These are phyloP conservation scores for Macrophya annulata DNA, from an alignment of 2,888 invertebrate species.

Conservation along the genomic window DNA sequence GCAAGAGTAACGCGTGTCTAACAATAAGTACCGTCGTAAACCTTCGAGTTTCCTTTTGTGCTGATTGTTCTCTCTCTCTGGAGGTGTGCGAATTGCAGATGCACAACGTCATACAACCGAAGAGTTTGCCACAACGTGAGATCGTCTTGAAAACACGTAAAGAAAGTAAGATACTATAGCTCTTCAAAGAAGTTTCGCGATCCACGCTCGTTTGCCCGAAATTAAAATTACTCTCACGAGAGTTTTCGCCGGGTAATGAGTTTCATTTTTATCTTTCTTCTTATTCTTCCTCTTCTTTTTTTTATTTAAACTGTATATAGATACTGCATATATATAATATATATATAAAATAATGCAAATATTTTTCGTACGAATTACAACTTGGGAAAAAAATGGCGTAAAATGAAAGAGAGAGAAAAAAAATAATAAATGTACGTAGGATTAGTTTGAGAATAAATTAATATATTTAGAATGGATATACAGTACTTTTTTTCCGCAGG, in stretches of 20 bases:
- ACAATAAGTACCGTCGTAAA: constrained; percentile 32
- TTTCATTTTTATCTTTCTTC: neutral
- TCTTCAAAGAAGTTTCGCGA: neutral
- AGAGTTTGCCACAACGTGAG: neutral
- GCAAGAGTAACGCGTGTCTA: constrained; percentile 30
- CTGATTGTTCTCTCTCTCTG: constrained; percentile 19
- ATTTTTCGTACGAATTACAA: neutral
- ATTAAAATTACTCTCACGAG: constrained; percentile 35
- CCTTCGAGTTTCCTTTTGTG: neutral
- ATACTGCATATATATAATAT: neutral
- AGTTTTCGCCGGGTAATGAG: constrained; percentile 23
- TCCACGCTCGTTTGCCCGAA: neutral
- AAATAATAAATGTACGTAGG: neutral
- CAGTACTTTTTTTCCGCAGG: constrained; percentile 73
- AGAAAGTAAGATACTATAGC: neutral
- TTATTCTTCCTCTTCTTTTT: neutral
- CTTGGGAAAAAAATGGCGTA: neutral
- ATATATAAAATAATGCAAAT: no score
- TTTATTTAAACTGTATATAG: neutral
- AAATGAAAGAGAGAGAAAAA: neutral
- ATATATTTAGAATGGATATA: constrained; percentile 79
- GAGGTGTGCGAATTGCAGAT: constrained; percentile 8
- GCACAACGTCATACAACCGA: neutral
- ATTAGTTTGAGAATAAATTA: constrained; percentile 78
- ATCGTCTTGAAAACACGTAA: neutral